These are phyloP conservation scores for Macquaria ambigua DNA, from an alignment of 2,113 vertebrate genomes.

Conservation along the genomic window DNA sequence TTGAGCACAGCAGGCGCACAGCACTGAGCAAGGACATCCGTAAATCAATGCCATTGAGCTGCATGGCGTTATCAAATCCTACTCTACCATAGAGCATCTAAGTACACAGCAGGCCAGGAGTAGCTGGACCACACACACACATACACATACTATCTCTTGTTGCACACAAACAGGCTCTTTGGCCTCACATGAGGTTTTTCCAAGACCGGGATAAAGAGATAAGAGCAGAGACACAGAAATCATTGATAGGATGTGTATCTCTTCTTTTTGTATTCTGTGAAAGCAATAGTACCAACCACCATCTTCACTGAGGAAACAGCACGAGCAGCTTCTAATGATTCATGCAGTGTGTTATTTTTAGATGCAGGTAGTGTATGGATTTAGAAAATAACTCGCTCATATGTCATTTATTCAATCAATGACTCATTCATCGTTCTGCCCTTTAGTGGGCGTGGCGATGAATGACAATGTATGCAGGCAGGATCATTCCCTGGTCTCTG, in stretches of 20 bases:
- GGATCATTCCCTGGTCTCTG: no score
- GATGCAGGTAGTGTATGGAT: neutral
- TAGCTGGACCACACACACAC: neutral
- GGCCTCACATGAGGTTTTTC: neutral
- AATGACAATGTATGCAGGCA: neutral
- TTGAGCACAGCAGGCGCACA: conserved; percentile 42
- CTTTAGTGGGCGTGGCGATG: neutral
- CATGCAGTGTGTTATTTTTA: neutral
- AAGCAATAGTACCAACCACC: neutral
- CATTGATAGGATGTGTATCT: neutral
- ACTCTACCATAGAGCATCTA: conserved; percentile 31
- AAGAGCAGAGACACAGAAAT: neutral
- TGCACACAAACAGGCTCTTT: neutral
- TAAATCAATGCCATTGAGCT: conserved; percentile 71
- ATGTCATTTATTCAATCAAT: conserved; percentile 19
- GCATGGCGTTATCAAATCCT: conserved; percentile 61
- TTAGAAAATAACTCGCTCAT: conserved; percentile 12
- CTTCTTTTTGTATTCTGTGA: neutral
- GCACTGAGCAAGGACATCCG: conserved; percentile 48
- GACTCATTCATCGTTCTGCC: neutral
- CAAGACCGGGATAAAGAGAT: neutral
- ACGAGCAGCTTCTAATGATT: neutral
- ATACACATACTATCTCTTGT: neutral
- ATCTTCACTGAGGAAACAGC: neutral
- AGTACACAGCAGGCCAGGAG: neutral